Evolutionary conservation across 2,888 invertebrate species (phyloP), one percentile per base, ranked within the genome.

Genomic region (Leucophenga montana): DNA sequence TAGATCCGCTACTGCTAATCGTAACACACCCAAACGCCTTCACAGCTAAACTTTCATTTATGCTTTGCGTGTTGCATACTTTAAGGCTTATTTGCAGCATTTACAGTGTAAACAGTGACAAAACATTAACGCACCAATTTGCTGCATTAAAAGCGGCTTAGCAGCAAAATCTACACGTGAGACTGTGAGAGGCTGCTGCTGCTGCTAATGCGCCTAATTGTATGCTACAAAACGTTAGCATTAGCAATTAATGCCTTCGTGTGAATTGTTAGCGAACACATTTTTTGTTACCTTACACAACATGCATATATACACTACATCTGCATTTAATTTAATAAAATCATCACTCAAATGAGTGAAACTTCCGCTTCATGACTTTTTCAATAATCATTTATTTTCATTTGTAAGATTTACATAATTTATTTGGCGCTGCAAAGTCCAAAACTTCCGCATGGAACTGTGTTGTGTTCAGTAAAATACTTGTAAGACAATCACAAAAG

Each of bases 401-500:
- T 61, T 61, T 61, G 61, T 39, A 39, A 61, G 61, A 61, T 61
- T 61, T 44, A 61, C 61, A 61, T 61, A 61, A 61, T 61, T 61
- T 39, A 61, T 61, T 61, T 61, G 18, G 27, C 8, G 3, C 33
- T 33, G 3, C 33, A 33, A 33, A 33, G 4, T 5, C 4, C 33
- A 33, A 33, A 33, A 33, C 3, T 5, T 8, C 8, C 8, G 33
- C 33, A 8, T 33, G 8, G 4, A 33, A 33, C n/a, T n/a, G n/a
- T n/a, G n/a, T n/a, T 33, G 33, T 33, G 8, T 33, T 33, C 8
- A 5, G 33, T 33, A 33, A 33, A 5, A 5, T 33, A 33, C 33
- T 39, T 39, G 39, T 39, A 61, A 61, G 61, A 61, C 39, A 61
- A 16, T 44, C 8, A 44, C 39, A 18, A 39, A 61, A 44, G 18